Base-by-base conservation (phyloP, 2,113 vertebrate species). In the Acrocephalus kingi region DNA sequence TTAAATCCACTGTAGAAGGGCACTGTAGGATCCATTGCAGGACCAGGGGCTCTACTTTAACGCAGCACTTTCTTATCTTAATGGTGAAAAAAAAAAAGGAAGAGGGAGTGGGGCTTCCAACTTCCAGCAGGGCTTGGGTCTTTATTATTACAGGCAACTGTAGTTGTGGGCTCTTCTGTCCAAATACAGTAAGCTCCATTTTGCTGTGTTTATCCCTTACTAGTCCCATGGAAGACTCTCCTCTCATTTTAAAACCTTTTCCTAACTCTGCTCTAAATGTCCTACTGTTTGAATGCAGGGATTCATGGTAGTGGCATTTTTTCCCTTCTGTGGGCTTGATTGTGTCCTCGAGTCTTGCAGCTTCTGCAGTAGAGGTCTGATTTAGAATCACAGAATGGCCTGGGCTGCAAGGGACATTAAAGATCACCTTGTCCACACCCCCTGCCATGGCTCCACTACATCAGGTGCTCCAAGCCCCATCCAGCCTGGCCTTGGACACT, bases 391-490 rank as follows among this genome's bases (percentile, higher is more conserved):
- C 37, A 52, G 45, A 37, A 46, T 67, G 23, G 8, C 52, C 23
- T 59, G 46, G 9, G 5, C 41, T 63, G 24, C 35, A 41, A 49
- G 19, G 15, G 22, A 8, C 8, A 5, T 67, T 67, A 8, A 59
- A 46, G 52, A 39, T 67, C 19, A 20, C 37, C 15, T 14, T 45
- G 12, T 46, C 27, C 37, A 59, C 25, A 20, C 10, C 33, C 7
- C 9, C 23, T 81, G 28, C 23, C 27, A 3, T 59, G 28, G 7
- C 55, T 54, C 48, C 24, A 41, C 30, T 22, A 1, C 0, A 0
- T 1, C n/a, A 61, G 5, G 13, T 43, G 24, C 39, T 54, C 37
- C 28, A 46, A 52, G 28, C 46, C 28, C 28, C 5, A 1, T 74
- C 39, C 54, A 61, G 0, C 21, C 14, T 66, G 35, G 7, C 17